phyloP scores from a whole-genome alignment of 2,797 vertebrate genomes.

The Prionace glauca region DNA sequence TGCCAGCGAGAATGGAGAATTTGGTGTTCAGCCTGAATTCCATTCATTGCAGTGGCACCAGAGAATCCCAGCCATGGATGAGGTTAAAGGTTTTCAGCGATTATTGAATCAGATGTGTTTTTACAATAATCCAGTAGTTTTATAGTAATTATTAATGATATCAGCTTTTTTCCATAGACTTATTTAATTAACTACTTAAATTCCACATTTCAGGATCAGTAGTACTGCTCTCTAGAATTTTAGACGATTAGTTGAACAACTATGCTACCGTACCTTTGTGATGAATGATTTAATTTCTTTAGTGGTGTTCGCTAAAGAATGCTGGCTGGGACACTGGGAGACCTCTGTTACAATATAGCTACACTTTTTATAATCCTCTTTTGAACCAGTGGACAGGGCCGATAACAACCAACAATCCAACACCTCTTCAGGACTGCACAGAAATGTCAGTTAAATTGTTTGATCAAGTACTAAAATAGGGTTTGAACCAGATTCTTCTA shows the following conservation, averaged over 20 bases:
- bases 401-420: not conserved
- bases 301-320: not conserved
- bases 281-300: not conserved
- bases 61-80: too few relatives aligned
- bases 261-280: not conserved
- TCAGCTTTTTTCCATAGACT: not conserved
- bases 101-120: not conserved
- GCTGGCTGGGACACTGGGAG: not conserved
- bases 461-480: not conserved
- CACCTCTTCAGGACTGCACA: not conserved
- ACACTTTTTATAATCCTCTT: not conserved
- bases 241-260: not conserved
- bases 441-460: constrained; percentile 20
- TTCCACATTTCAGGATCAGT: not conserved
- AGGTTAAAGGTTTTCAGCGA: too few relatives aligned
- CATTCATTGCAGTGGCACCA: too few relatives aligned
- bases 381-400: not conserved
- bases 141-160: too few relatives aligned
- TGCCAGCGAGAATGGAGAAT: too few relatives aligned
- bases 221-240: not conserved
- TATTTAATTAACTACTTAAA: not conserved
- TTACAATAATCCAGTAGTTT: not conserved
- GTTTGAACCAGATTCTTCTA: not conserved
- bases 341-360: not conserved
- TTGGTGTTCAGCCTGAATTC: too few relatives aligned